A percentile compares a stretch with the other conserved stretches of the same genome.
phyloP scores from a whole-genome alignment of 2,797 vertebrate species.

The Myotis myotis region DNA sequence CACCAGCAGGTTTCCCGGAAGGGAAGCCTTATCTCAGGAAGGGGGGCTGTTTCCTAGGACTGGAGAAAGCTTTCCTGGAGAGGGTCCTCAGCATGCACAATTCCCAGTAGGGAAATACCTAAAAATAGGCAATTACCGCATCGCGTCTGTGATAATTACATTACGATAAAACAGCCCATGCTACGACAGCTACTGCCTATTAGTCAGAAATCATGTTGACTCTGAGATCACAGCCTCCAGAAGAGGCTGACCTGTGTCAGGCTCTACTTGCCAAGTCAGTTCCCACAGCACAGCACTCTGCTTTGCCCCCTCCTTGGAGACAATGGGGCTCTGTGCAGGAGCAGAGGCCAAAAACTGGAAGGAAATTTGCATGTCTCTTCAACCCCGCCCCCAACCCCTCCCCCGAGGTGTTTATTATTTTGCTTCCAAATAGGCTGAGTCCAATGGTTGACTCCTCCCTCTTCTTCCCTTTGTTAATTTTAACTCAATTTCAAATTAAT shows the following conservation, averaged over 20 bases:
- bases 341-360: slow-evolving; percentile 21
- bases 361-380: neutral
- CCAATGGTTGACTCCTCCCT: slow-evolving; percentile 7
- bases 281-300: neutral
- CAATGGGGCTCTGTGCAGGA: slow-evolving; percentile 24
- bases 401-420: slow-evolving; percentile 46
- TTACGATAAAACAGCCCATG: slow-evolving; percentile 46
- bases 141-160: slow-evolving; percentile 31
- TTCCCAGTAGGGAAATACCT: slow-evolving; percentile 53
- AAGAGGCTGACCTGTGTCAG: slow-evolving; percentile 1
- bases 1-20: neutral
- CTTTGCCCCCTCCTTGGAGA: neutral
- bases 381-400: too few relatives aligned
- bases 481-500: slow-evolving; percentile 72
- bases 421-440: slow-evolving; percentile 33
- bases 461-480: slow-evolving; percentile 64
- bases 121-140: slow-evolving; percentile 56
- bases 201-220: slow-evolving; percentile 59
- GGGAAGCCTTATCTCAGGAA: neutral
- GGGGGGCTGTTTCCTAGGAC: neutral
- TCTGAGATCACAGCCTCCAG: slow-evolving; percentile 15
- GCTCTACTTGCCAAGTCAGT: neutral
- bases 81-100: neutral
- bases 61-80: slow-evolving; percentile 35
- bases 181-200: slow-evolving; percentile 27